Percentiles rank a stretch among this genome's conserved stretches.
These are phyloP conservation scores for Microctenopoma lineatum DNA, from an alignment of 2,797 vertebrate species.

Conservation along the genomic window DNA sequence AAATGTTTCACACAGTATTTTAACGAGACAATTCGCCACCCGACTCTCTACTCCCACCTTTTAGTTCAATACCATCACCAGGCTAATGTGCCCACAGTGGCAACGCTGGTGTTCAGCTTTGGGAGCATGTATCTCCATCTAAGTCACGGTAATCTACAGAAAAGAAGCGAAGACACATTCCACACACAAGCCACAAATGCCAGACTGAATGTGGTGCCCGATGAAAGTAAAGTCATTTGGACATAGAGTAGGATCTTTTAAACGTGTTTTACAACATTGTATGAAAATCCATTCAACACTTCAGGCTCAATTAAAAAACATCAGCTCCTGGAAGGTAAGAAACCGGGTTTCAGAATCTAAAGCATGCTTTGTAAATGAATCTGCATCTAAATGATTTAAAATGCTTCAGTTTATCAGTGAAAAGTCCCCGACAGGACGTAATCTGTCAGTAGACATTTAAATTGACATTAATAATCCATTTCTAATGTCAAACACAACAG, in stretches of 20 bases:
- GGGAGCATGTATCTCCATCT: not conserved
- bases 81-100: too few relatives aligned
- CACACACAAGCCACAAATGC: constrained; percentile 1
- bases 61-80: too few relatives aligned
- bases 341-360: not conserved
- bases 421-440: not conserved
- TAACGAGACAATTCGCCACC: too few relatives aligned
- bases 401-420: not conserved
- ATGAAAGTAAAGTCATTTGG: not conserved
- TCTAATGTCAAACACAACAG: constrained; percentile 13
- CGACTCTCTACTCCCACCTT: too few relatives aligned
- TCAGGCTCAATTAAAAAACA: not conserved
- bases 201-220: not conserved
- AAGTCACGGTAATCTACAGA: not conserved
- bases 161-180: not conserved
- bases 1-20: not conserved
- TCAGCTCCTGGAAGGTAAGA: not conserved
- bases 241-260: too few relatives aligned
- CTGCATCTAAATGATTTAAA: not conserved
- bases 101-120: not conserved
- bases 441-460: constrained; percentile 12
- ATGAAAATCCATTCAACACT: not conserved
- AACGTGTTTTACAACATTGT: not conserved
- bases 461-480: constrained; percentile 13
- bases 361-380: not conserved